Base-by-base conservation (phyloP, 35 echinoderm and acorn worm species). In the Ptychodera flava region DNA sequence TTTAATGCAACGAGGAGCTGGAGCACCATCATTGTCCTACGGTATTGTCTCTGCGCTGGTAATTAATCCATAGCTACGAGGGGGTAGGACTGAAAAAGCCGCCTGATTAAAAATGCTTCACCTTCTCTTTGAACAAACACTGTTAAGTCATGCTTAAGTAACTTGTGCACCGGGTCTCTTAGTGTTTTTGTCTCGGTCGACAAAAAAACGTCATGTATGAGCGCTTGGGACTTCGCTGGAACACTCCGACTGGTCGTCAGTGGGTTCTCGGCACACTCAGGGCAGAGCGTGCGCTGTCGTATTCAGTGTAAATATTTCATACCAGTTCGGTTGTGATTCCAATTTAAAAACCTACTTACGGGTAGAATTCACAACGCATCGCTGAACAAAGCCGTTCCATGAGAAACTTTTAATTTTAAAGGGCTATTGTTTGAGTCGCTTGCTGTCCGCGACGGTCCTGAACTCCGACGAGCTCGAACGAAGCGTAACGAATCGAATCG, bases 331-430 rank as follows among this genome's bases (percentile, higher is more conserved):
- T 64, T 64, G 45, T 64, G 45, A 64, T 64, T 64, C 45, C 45
- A 64, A 64, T 64, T 64, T 64, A 64, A 64, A 64, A 64, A 64
- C 45, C 45, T 64, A 64, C 45, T 64, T 64, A 64, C n/a, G 45
- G 45, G 6, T 12, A 22, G 45, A 64, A 64, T 64, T 64, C 45
- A 64, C 45, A 64, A 64, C 45, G 45, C 45, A 64, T 64, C 45
- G 45, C 45, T 64, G 45, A 64, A 64, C 45, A 64, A 64, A 64
- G 45, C 45, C 45, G 6, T 64, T 64, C 45, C 45, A 64, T 22
- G 45, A 64, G 45, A 64, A 64, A 64, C 45, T 64, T 64, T 64
- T 64, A 64, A 64, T 64, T 64, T 64, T 22, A 64, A 64, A 64
- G n/a, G 6, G 6, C 45, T 64, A 64, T 64, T 64, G 45, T 64